Evolutionary conservation across 2,888 invertebrate species (phyloP).

Genomic region (Dimorphilus gyrociliatus): DNA sequence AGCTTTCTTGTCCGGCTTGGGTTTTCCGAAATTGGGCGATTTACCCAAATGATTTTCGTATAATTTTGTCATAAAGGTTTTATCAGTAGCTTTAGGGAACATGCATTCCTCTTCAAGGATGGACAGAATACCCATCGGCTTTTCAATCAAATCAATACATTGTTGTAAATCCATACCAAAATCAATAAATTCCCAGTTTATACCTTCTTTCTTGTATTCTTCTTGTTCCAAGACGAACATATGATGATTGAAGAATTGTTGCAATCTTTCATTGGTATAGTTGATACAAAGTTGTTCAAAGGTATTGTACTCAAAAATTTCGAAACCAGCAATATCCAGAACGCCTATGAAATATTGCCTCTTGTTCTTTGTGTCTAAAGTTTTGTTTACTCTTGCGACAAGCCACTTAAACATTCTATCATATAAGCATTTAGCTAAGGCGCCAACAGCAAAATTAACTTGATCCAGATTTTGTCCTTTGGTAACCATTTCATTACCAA

Average conservation of each 20-base stretch:
- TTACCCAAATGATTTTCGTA: conserved; percentile 98
- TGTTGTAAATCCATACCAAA: conserved; percentile 90
- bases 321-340: conserved; percentile 99
- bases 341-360: conserved; percentile 99
- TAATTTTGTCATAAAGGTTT: conserved; percentile 94
- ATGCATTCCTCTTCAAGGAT: conserved; percentile 99
- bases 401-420: conserved; percentile 53
- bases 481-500: conserved; percentile 92
- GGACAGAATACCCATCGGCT: conserved; percentile 99
- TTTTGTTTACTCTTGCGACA: conserved; percentile 98
- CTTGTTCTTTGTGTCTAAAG: conserved; percentile 94
- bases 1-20: conserved; percentile 74
- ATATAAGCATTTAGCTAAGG: conserved; percentile 40
- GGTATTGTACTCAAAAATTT: conserved; percentile 99
- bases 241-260: conserved; percentile 95
- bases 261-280: conserved; percentile 92
- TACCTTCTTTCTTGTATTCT: conserved; percentile 83
- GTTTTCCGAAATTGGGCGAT: conserved; percentile 35
- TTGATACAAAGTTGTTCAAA: conserved; percentile 97
- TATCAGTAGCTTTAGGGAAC: conserved; percentile 99
- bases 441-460: conserved; percentile 38
- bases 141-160: conserved; percentile 65
- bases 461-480: conserved; percentile 90
- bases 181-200: conserved; percentile 89
- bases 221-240: conserved; percentile 96